Base-by-base conservation (phyloP, 1,140 invertebrate species). In the Eciton burchellii region DNA sequence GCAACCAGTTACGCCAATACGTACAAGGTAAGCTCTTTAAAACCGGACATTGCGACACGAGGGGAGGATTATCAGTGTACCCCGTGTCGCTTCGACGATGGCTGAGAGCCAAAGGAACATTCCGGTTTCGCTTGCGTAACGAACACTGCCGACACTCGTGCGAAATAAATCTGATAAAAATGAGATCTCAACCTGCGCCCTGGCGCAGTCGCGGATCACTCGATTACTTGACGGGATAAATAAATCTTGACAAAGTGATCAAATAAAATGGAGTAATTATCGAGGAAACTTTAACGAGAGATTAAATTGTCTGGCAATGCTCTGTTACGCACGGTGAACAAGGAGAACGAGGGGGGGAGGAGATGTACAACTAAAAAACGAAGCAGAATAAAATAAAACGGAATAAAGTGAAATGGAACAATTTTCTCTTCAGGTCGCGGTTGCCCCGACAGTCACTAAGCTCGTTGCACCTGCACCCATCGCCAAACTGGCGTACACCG, bases 1-100 rank as follows among this genome's bases (percentile, higher is more conserved):
- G 91, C 93, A 41, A 91, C 91, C 62, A 92, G 92, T 74, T 92
- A 92, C 87, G 85, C 90, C 45, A 89, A 91, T 77, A 89, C 89
- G 57, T 86, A 84, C 84, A 88, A 89, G 72, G 83, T 89, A 82
- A 79, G 52, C 41, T 35, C 56, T 43, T 35, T 43, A 29, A 54
- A 56, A 45, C 49, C 47, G 14, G 60, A 77, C 21, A 29, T 35
- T 76, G 24, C 60, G 74, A 45, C 12, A 70, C 52, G 12, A 16
- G 63, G 24, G 16, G 29, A 79, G 74, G 63, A 70, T 79, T 70
- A 79, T 79, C 63, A 56, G 49, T 29, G 47, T 54, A 4, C 9
- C 12, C 26, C 3, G 56, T 56, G n/a, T n/a, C n/a, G 9, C 62
- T 26, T 26, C 5, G 47, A 43, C 43, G 21, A 52, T 68, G 29